These are phyloP conservation scores for Aphelenchoides avenae DNA, from an alignment of 1,140 invertebrate species.

Conservation along the genomic window DNA sequence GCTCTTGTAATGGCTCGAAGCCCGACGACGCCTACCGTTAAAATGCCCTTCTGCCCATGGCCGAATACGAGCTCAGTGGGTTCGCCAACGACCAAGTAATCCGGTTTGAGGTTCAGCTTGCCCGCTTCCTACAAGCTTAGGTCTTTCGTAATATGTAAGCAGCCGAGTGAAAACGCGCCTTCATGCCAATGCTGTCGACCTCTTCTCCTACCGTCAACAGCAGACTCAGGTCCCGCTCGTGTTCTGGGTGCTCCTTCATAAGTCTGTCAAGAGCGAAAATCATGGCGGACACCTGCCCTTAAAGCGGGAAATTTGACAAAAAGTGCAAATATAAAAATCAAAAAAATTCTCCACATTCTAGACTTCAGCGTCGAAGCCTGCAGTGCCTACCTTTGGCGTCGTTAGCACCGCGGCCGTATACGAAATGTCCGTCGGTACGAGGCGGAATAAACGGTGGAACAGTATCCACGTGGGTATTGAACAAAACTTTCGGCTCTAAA, in stretches of 20 bases:
- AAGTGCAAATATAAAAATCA: no score
- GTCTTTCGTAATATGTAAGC: no score
- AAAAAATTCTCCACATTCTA: no score
- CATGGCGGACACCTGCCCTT: conserved; percentile 40
- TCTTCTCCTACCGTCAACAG: conserved; percentile 48
- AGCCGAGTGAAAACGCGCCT: no score
- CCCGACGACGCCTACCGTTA: no score
- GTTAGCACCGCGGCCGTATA: conserved; percentile 41
- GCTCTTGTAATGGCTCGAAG: no score
- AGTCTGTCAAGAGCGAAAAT: conserved; percentile 31
- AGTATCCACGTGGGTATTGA: conserved; percentile 40
- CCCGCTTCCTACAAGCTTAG: no score
- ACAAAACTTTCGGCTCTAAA: no score
- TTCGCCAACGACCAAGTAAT: conserved; percentile 42
- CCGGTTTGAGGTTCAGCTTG: conserved; percentile 28
- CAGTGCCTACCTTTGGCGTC: conserved; percentile 39
- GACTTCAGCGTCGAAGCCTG: no score
- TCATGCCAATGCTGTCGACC: conserved; percentile 48
- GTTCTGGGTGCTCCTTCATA: conserved; percentile 17
- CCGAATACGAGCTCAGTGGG: conserved; percentile 45
- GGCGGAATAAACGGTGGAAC: conserved; percentile 44
- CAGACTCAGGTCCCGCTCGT: conserved; percentile 32
- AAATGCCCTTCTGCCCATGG: conserved; percentile 41
- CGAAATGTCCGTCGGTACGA: conserved; percentile 18
- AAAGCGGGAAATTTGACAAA: no score